Evolutionary conservation across 2,797 vertebrate species (phyloP).

Genomic region (Peromyscus attwateri): DNA sequence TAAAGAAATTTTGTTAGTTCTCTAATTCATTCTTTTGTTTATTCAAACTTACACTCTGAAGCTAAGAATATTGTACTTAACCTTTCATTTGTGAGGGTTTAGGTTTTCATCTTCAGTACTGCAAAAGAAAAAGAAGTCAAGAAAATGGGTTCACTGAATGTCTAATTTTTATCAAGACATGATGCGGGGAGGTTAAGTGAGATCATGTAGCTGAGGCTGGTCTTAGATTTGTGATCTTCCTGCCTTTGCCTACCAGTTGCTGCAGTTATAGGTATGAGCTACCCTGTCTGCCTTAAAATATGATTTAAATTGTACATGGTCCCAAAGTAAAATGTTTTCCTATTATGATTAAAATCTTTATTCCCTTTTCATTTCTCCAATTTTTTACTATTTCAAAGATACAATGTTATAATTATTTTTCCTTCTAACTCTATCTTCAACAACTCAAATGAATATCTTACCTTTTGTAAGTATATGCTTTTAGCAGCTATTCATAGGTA

Average conservation of each 20-base stretch:
- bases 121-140: background rate
- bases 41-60: background rate
- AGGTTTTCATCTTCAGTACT: background rate
- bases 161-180: background rate
- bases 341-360: constrained; percentile 44
- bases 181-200: background rate
- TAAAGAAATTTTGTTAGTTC: constrained; percentile 54
- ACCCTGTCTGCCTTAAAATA: background rate
- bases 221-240: background rate
- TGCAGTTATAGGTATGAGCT: background rate
- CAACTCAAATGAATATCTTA: constrained; percentile 51
- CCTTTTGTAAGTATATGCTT: constrained; percentile 35
- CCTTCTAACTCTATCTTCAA: constrained; percentile 30
- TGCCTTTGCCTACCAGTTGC: background rate
- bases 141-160: background rate
- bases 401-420: constrained; percentile 48
- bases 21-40: background rate
- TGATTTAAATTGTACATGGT: constrained; percentile 53
- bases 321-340: constrained; percentile 47
- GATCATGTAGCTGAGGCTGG: background rate
- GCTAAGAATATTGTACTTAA: background rate
- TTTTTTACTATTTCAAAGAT: constrained; percentile 62
- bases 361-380: background rate
- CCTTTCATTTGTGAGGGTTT: background rate
- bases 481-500: background rate